phyloP scores from a whole-genome alignment of 1,140 invertebrate species.

The Drosophila quadrilineata region DNA sequence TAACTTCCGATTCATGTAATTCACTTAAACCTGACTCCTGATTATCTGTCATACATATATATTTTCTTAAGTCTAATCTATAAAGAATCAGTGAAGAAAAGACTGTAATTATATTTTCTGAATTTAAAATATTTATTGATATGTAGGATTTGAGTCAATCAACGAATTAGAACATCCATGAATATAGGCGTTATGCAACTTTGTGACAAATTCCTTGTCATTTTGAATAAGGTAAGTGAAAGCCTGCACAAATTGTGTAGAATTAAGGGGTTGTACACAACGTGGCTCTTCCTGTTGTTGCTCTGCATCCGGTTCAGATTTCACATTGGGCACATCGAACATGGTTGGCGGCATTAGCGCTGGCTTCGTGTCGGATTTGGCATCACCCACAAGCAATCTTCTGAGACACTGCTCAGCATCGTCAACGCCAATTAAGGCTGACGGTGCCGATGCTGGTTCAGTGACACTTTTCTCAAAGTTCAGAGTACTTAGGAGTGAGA shows the following conservation, averaged over 20 bases:
- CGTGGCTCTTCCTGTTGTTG: too few species aligned
- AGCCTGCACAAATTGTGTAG: slow-evolving; percentile 93
- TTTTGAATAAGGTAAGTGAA: slow-evolving; percentile 93
- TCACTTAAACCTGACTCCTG: too few species aligned
- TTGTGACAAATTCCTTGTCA: slow-evolving; percentile 92
- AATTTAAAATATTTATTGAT: slow-evolving; percentile 55
- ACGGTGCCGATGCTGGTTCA: slow-evolving; percentile 40
- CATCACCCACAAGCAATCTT: slow-evolving; percentile 74
- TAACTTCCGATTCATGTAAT: too few species aligned
- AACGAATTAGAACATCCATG: slow-evolving; percentile 88
- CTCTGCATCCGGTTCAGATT: slow-evolving; percentile 40
- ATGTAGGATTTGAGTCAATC: slow-evolving; percentile 63
- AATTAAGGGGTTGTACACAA: slow-evolving; percentile 88
- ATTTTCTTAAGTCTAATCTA: too few species aligned
- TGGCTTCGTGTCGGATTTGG: slow-evolving; percentile 82
- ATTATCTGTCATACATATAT: too few species aligned
- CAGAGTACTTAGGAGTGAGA: slow-evolving; percentile 47
- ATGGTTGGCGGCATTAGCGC: slow-evolving; percentile 92
- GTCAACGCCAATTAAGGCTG: slow-evolving; percentile 40
- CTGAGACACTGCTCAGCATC: slow-evolving; percentile 81
- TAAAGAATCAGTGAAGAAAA: too few species aligned
- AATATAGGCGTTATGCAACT: slow-evolving; percentile 94
- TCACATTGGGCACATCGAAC: slow-evolving; percentile 83
- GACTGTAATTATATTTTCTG: slow-evolving; percentile 10
- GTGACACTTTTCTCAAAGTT: slow-evolving; percentile 38